Evolutionary conservation across 2,888 invertebrate genomes (phyloP).

Genomic region (Griposia aprilina): DNA sequence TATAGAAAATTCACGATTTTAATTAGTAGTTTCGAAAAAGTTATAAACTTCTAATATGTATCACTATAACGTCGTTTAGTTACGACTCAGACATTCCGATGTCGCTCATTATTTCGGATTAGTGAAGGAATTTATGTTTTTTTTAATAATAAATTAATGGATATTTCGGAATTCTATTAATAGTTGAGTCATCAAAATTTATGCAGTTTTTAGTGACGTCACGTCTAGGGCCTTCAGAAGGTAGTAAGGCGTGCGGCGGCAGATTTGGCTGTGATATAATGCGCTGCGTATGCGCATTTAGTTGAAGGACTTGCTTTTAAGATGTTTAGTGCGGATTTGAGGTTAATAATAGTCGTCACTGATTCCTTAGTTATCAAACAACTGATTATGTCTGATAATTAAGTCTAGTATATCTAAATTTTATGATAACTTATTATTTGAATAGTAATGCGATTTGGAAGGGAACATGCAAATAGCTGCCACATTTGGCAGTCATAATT

Average conservation of each 20-base stretch:
- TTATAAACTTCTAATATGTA: slow-evolving; percentile 30
- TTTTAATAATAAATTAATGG: not conserved
- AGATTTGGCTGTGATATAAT: slow-evolving; percentile 86
- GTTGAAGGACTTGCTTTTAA: slow-evolving; percentile 66
- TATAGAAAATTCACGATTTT: slow-evolving; percentile 15
- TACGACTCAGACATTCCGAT: slow-evolving; percentile 41
- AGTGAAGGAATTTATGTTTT: slow-evolving; percentile 17
- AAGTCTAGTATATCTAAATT: slow-evolving; percentile 20
- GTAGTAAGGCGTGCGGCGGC: slow-evolving; percentile 74
- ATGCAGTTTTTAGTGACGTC: slow-evolving; percentile 37
- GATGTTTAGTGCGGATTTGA: slow-evolving; percentile 53
- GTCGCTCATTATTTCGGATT: slow-evolving; percentile 35
- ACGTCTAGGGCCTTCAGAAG: slow-evolving; percentile 41
- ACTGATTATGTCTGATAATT: slow-evolving; percentile 31
- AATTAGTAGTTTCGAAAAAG: slow-evolving; percentile 17
- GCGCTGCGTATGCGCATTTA: slow-evolving; percentile 68
- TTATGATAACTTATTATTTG: slow-evolving; percentile 46
- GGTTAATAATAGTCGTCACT: slow-evolving; percentile 40
- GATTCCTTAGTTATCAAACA: slow-evolving; percentile 45
- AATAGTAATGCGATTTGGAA: slow-evolving; percentile 18
- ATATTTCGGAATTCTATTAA: slow-evolving; percentile 2
- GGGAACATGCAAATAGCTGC: slow-evolving; percentile 11
- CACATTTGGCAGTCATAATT: slow-evolving; percentile 16
- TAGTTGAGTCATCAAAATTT: slow-evolving; percentile 14
- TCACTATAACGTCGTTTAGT: slow-evolving; percentile 6